phyloP scores from a whole-genome alignment of 1,140 invertebrate genomes.

The Drosophila orena region DNA sequence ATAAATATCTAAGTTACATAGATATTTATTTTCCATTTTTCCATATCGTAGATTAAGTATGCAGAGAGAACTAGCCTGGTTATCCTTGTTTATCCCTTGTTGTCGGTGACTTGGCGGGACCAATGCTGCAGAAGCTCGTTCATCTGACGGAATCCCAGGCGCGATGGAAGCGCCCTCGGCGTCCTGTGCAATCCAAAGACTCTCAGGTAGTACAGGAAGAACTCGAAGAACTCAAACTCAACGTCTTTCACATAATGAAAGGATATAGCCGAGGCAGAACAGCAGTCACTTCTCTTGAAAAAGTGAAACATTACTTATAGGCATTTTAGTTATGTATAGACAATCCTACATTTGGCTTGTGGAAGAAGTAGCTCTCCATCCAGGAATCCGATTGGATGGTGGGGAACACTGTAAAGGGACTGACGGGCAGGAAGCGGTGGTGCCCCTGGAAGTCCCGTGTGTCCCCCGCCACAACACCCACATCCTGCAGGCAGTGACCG shows the following conservation, averaged over 20 bases:
- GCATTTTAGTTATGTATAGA: neutral
- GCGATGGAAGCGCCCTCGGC: constrained; percentile 12
- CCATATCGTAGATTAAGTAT: no score
- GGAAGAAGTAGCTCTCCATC: constrained; percentile 37
- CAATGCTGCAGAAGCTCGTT: constrained; percentile 11
- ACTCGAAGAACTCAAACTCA: constrained; percentile 13
- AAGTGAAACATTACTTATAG: constrained; percentile 39
- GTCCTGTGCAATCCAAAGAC: neutral
- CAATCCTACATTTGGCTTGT: constrained; percentile 86
- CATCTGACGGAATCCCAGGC: constrained; percentile 6
- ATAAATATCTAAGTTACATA: no score
- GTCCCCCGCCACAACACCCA: constrained; percentile 94
- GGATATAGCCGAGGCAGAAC: constrained; percentile 90
- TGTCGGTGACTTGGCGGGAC: constrained; percentile 3
- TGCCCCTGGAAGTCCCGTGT: constrained; percentile 92
- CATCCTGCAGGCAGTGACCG: constrained; percentile 94
- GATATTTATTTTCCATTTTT: no score
- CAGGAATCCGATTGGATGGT: neutral
- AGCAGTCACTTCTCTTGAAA: constrained; percentile 91
- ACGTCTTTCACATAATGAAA: constrained; percentile 6
- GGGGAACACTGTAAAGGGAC: constrained; percentile 85
- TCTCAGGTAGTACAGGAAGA: constrained; percentile 1
- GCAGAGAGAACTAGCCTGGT: neutral
- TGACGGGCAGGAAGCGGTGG: constrained; percentile 96
- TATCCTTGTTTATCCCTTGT: neutral